These are phyloP conservation scores for Melanotaenia boesemani DNA, from an alignment of 2,797 vertebrate species.

Conservation along the genomic window DNA sequence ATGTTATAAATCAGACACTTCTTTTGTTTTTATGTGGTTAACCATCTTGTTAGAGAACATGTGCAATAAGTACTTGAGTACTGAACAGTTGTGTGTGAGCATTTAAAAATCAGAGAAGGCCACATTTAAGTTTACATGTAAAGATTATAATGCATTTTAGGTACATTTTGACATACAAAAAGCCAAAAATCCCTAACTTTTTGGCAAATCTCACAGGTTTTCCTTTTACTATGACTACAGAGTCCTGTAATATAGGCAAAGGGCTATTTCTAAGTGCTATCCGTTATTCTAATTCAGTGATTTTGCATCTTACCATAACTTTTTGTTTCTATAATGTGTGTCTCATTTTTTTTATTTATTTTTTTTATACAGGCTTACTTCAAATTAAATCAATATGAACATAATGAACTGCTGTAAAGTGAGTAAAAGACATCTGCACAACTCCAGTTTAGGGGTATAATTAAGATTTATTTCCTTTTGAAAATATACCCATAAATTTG, in stretches of 20 bases:
- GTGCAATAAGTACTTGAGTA: too few species aligned
- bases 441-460: constrained; percentile 73
- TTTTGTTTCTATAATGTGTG: background rate
- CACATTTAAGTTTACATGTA: background rate
- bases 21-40: background rate
- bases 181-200: background rate
- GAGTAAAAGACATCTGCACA: background rate
- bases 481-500: constrained; percentile 89
- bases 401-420: background rate
- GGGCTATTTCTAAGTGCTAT: background rate
- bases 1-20: too few species aligned
- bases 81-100: background rate
- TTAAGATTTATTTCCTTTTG: constrained; percentile 87
- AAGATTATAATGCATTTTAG: background rate
- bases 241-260: too few species aligned
- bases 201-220: background rate
- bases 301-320: background rate
- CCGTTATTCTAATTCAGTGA: background rate
- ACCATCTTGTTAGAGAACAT: background rate
- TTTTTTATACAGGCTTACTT: too few species aligned
- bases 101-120: background rate
- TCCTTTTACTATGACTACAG: too few species aligned
- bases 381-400: background rate
- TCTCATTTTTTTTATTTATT: too few species aligned
- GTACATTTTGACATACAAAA: background rate